These are phyloP conservation scores for Micromussa lordhowensis DNA, from an alignment of 92 coral and sea anemone species.

Conservation along the genomic window DNA sequence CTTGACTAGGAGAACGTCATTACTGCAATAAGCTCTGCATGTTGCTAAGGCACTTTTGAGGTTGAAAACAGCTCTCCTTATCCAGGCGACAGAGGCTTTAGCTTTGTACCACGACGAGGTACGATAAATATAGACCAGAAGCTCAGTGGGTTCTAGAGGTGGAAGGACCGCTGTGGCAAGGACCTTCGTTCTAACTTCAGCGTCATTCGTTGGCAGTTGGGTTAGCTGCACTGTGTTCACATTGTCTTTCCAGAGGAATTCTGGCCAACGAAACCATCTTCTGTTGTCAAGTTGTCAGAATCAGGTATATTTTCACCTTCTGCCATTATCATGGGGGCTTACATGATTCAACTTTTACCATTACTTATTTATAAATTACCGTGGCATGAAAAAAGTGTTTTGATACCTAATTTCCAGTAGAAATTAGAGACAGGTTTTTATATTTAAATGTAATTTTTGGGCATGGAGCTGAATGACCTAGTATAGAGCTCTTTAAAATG, in stretches of 20 bases:
- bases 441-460: too few species aligned
- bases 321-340: too few species aligned
- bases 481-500: too few species aligned
- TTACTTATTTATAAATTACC: too few species aligned
- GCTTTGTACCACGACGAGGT: conserved; percentile 22
- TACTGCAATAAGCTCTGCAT: neutral
- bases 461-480: too few species aligned
- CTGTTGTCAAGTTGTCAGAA: conserved; percentile 50
- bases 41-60: neutral
- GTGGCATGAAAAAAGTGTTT: too few species aligned
- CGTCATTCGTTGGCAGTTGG: conserved; percentile 12
- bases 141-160: conserved; percentile 6
- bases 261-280: conserved; percentile 69
- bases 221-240: neutral
- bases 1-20: neutral
- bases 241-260: conserved; percentile 60
- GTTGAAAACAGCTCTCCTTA: conserved; percentile 8
- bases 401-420: too few species aligned
- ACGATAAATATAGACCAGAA: too few species aligned
- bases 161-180: neutral
- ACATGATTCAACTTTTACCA: too few species aligned
- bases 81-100: conserved; percentile 20
- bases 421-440: too few species aligned
- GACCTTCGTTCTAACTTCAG: neutral
- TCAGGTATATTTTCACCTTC: too few species aligned